These are phyloP conservation scores for Apis cerana DNA, from an alignment of 1,140 invertebrate species.

Conservation along the genomic window DNA sequence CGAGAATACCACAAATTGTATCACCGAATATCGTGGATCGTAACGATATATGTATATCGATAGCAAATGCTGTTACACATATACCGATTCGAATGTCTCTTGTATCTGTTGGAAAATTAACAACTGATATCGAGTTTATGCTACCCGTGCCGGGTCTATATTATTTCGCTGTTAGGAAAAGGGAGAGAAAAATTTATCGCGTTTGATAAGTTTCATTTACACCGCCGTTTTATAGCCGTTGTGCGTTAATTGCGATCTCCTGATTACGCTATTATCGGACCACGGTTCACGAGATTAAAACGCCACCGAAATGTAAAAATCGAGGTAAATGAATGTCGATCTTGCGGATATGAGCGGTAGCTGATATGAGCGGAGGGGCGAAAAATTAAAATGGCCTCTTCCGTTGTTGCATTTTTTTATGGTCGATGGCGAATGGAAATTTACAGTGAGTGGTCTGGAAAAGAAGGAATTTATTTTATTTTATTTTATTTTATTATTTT, in stretches of 20 bases:
- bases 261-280: constrained; percentile 18
- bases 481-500: not conserved
- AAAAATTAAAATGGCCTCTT: not conserved
- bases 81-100: not conserved
- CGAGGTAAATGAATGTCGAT: not conserved
- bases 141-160: not conserved
- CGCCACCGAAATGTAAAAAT: not conserved
- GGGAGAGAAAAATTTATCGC: constrained; percentile 19
- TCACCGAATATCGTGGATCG: constrained; percentile 11
- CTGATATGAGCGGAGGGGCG: not conserved
- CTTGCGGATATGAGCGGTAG: not conserved
- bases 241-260: constrained; percentile 14
- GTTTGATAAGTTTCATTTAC: constrained; percentile 41
- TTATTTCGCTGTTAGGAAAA: not conserved
- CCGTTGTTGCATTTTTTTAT: not conserved
- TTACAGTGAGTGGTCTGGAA: not conserved
- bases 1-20: constrained; percentile 24
- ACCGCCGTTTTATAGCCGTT: constrained; percentile 6
- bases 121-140: not conserved
- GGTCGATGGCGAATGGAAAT: not conserved
- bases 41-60: constrained; percentile 12
- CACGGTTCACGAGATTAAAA: not conserved
- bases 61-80: not conserved
- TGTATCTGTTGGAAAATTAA: not conserved
- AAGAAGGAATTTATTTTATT: not conserved